Evolutionary conservation across 2,888 invertebrate species (phyloP).

Genomic region (Spodoptera picta): DNA sequence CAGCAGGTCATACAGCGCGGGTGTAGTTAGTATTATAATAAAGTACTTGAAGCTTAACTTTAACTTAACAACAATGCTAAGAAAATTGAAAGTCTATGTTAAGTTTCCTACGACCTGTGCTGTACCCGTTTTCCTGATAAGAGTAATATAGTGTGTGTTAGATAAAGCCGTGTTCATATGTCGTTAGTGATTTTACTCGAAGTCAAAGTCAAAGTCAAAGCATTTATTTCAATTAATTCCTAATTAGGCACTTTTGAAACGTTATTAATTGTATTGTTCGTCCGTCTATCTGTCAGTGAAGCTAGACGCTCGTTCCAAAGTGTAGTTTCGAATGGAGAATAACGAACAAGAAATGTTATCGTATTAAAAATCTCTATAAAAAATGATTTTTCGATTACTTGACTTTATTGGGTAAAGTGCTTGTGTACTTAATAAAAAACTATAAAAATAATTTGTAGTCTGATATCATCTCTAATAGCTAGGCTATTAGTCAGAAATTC

Average conservation of each 20-base stretch:
- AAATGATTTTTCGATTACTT: neutral
- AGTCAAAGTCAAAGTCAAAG: too few species aligned
- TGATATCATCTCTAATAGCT: too few species aligned
- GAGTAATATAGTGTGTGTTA: slow-evolving; percentile 28
- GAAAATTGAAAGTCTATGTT: slow-evolving; percentile 57
- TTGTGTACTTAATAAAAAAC: too few species aligned
- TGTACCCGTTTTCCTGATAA: slow-evolving; percentile 54
- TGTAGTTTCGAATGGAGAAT: too few species aligned
- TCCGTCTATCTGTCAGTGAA: too few species aligned
- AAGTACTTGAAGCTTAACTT: slow-evolving; percentile 36
- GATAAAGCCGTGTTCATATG: slow-evolving; percentile 34
- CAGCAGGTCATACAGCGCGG: too few species aligned
- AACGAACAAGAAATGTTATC: too few species aligned
- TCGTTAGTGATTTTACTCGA: neutral
- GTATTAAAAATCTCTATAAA: neutral
- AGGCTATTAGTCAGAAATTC: too few species aligned
- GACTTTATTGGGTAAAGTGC: neutral
- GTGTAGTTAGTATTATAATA: slow-evolving; percentile 18
- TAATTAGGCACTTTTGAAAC: too few species aligned
- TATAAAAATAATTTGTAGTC: neutral
- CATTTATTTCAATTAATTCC: too few species aligned
- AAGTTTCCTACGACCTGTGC: slow-evolving; percentile 35
- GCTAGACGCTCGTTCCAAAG: too few species aligned
- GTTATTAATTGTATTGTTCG: too few species aligned
- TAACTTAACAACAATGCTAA: slow-evolving; percentile 42